Evolutionary conservation across 2,113 vertebrate species (phyloP).

Genomic region (Upupa epops): DNA sequence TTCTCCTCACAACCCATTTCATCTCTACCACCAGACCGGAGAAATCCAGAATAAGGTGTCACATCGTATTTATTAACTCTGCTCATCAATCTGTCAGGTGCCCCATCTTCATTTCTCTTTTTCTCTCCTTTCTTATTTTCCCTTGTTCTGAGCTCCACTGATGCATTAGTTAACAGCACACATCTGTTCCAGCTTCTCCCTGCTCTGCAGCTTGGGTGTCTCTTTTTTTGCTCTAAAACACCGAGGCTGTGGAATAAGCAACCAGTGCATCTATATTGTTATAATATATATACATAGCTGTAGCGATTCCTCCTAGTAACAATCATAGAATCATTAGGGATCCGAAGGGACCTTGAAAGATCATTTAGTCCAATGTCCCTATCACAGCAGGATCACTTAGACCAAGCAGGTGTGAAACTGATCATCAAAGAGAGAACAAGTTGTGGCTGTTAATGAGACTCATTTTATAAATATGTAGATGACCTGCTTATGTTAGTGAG

Average conservation of each 20-base stretch:
- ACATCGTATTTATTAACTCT: neutral
- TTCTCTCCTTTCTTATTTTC: neutral
- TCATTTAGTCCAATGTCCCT: too few species aligned
- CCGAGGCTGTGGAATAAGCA: neutral
- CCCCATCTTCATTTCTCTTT: neutral
- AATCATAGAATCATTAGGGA: too few species aligned
- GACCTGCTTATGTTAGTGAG: neutral
- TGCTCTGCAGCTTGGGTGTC: neutral
- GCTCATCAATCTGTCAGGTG: neutral
- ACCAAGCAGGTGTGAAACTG: too few species aligned
- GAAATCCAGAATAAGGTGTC: neutral
- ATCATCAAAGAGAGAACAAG: too few species aligned
- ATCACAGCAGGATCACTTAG: too few species aligned
- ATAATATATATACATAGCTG: too few species aligned
- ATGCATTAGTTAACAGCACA: neutral
- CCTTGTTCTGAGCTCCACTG: neutral
- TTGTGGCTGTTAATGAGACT: too few species aligned
- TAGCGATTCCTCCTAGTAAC: too few species aligned
- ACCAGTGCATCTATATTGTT: neutral
- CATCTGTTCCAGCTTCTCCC: neutral
- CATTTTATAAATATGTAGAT: neutral
- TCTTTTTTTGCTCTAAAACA: neutral
- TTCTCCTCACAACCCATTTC: neutral
- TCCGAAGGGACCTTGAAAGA: too few species aligned
- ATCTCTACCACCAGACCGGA: neutral